Percentiles rank a stretch among this genome's conserved stretches.
These are phyloP conservation scores for Thymallus thymallus DNA, from an alignment of 2,113 vertebrate species.

Conservation along the genomic window DNA sequence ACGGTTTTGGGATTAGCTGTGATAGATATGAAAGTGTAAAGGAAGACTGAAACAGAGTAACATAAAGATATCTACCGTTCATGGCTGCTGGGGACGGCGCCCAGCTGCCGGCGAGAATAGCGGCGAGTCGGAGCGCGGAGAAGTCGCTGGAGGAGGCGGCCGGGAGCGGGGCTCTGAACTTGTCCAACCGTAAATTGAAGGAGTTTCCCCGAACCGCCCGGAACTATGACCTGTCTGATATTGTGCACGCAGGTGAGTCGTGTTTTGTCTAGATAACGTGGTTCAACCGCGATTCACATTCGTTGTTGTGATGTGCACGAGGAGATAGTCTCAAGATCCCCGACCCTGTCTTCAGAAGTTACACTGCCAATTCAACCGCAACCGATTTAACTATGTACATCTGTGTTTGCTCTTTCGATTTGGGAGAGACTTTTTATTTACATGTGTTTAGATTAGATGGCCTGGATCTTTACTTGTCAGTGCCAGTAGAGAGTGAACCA, in stretches of 20 bases:
- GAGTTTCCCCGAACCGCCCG: slow-evolving; percentile 82
- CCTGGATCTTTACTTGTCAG: not conserved
- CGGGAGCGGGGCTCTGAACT: slow-evolving; percentile 82
- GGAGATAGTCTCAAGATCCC: not conserved
- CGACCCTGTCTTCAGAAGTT: not conserved
- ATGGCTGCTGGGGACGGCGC: slow-evolving; percentile 83
- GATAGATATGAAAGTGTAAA: slow-evolving; percentile 46
- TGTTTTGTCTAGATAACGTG: slow-evolving; percentile 1
- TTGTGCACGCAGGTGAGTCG: slow-evolving; percentile 83
- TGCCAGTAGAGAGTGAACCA: too few relatives aligned
- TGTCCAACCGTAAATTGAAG: slow-evolving; percentile 86
- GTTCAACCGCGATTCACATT: too few relatives aligned
- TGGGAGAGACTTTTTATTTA: too few relatives aligned
- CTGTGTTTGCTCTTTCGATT: not conserved
- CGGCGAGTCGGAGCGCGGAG: slow-evolving; percentile 84
- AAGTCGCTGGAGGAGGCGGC: slow-evolving; percentile 89
- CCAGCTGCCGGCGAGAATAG: slow-evolving; percentile 77
- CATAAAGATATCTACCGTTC: slow-evolving; percentile 54
- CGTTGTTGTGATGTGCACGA: too few relatives aligned
- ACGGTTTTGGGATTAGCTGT: not conserved
- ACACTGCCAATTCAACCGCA: not conserved
- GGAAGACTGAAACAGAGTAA: slow-evolving; percentile 42
- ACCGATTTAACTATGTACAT: not conserved
- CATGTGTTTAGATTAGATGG: not conserved
- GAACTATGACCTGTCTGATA: slow-evolving; percentile 89